These are phyloP conservation scores for Odontothrips loti DNA, from an alignment of 2,888 invertebrate species.

Conservation along the genomic window DNA sequence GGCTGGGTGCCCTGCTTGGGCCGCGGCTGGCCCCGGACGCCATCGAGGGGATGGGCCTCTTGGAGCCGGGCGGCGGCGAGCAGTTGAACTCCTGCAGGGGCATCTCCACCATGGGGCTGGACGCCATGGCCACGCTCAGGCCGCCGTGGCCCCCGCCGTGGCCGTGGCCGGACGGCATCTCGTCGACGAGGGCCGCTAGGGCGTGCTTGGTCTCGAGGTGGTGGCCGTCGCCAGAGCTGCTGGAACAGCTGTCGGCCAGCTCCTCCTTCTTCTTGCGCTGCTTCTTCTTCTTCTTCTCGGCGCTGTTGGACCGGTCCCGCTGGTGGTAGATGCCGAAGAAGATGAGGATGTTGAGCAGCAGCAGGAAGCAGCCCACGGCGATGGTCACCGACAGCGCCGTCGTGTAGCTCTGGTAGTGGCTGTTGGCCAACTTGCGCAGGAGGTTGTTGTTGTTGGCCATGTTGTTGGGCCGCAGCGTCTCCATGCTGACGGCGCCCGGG, in stretches of 20 bases:
- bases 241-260: conserved; percentile 65
- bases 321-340: conserved; percentile 87
- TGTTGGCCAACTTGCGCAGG: conserved; percentile 69
- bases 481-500: conserved; percentile 35
- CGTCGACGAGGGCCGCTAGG: conserved; percentile 51
- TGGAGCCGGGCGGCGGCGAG: conserved; percentile 51
- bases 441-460: conserved; percentile 63
- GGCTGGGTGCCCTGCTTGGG: conserved; percentile 38
- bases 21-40: conserved; percentile 41
- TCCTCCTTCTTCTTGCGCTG: conserved; percentile 74
- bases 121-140: conserved; percentile 39
- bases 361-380: conserved; percentile 76
- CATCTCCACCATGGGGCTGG: conserved; percentile 57
- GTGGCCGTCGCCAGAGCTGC: conserved; percentile 54
- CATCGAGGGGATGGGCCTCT: conserved; percentile 39
- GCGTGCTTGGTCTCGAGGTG: conserved; percentile 43
- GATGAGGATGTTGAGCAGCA: conserved; percentile 76
- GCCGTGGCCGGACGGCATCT: conserved; percentile 47
- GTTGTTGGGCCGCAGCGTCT: conserved; percentile 40
- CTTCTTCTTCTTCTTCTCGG: conserved; percentile 47
- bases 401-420: conserved; percentile 83
- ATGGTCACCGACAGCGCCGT: conserved; percentile 85
- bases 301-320: conserved; percentile 56
- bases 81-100: conserved; percentile 60
- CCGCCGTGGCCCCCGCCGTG: background rate